Conservation (phyloP, 1,140 invertebrate genomes). For the Aphelenchoides besseyi region DNA sequence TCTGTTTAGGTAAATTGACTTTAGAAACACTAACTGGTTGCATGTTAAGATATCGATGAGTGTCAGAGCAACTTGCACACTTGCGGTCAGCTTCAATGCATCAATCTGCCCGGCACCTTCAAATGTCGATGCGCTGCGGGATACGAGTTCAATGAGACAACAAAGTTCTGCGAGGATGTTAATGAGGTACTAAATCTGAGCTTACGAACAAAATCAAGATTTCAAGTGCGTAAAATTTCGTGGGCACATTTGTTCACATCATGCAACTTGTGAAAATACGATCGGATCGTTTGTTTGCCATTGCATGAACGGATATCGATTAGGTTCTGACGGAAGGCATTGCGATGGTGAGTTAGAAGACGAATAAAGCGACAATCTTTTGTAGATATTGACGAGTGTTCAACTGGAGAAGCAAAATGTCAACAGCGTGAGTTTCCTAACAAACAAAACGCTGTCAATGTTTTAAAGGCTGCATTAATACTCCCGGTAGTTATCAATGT, state of each 20-base stretch:
- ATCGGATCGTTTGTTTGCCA: constrained; percentile 60
- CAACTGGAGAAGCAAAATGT: constrained; percentile 31
- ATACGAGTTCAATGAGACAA: constrained; percentile 63
- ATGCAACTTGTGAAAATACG: constrained; percentile 61
- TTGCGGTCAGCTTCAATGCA: constrained; percentile 66
- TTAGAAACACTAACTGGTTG: constrained; percentile 18
- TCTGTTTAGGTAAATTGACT: constrained; percentile 51
- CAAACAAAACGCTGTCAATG: too few relatives aligned
- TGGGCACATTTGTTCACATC: constrained; percentile 57
- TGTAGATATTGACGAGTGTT: constrained; percentile 45
- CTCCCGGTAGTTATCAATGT: constrained; percentile 47
- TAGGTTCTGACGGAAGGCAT: constrained; percentile 50
- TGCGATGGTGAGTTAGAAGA: constrained; percentile 58
- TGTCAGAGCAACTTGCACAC: constrained; percentile 63
- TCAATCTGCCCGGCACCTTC: constrained; percentile 63
- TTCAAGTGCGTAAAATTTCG: constrained; percentile 52
- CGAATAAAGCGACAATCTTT: constrained; percentile 30
- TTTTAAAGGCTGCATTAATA: constrained; percentile 52
- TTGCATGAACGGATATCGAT: constrained; percentile 66
- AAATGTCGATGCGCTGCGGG: constrained; percentile 66
- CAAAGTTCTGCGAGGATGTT: constrained; percentile 54
- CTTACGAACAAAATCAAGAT: too few relatives aligned
- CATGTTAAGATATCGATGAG: constrained; percentile 64
- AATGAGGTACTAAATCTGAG: constrained; percentile 49
- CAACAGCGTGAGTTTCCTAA: too few relatives aligned